phyloP scores from a whole-genome alignment of 2,888 invertebrate genomes.

The Hyposoter dolosus region DNA sequence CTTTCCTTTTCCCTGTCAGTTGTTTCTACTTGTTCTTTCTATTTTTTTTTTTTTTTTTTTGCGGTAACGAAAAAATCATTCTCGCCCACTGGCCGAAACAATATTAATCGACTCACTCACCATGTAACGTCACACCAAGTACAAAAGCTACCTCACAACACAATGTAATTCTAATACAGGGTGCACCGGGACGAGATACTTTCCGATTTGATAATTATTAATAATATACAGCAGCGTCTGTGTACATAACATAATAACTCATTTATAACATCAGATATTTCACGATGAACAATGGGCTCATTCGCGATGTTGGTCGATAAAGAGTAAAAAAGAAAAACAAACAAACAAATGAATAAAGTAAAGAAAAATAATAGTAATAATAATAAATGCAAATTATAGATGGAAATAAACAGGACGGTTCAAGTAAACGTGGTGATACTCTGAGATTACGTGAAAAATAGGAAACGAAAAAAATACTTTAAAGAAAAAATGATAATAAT shows the following conservation, averaged over 20 bases:
- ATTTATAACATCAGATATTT: conserved; percentile 73
- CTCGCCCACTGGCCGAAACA: conserved; percentile 61
- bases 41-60: not conserved
- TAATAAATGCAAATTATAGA: conserved; percentile 61
- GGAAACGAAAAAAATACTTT: conserved; percentile 42
- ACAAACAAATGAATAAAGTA: conserved; percentile 39
- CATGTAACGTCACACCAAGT: conserved; percentile 81
- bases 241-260: conserved; percentile 75
- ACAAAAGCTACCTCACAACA: conserved; percentile 84
- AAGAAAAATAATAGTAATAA: conserved; percentile 42
- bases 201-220: conserved; percentile 54
- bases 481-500: conserved; percentile 29
- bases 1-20: not conserved
- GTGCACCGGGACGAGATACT: conserved; percentile 79
- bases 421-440: conserved; percentile 64
- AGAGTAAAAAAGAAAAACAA: conserved; percentile 37
- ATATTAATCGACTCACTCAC: conserved; percentile 75
- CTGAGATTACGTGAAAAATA: conserved; percentile 64
- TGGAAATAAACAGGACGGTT: conserved; percentile 64
- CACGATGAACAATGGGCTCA: conserved; percentile 69
- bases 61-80: conserved; percentile 38
- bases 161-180: conserved; percentile 80
- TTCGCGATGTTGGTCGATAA: conserved; percentile 38
- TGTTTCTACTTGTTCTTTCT: conserved; percentile 11
- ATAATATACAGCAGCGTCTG: conserved; percentile 69